These are phyloP conservation scores for Oscheius sp. DNA, from an alignment of 2,888 invertebrate genomes.

Conservation along the genomic window DNA sequence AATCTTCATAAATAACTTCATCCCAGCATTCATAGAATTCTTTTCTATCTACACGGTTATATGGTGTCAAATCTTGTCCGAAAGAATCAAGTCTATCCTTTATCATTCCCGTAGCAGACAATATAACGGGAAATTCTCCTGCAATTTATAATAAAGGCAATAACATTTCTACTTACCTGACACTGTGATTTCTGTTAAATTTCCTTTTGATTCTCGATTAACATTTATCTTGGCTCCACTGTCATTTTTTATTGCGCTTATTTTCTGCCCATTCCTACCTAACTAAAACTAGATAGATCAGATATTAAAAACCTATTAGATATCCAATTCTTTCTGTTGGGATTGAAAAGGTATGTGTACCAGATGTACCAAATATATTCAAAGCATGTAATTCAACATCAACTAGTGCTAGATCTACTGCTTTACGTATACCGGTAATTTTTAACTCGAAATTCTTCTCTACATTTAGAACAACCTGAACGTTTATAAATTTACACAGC, in stretches of 20 bases:
- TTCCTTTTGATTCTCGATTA: background rate
- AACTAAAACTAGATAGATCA: background rate
- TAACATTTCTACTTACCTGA: background rate
- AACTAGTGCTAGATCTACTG: constrained; percentile 24
- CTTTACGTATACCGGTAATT: background rate
- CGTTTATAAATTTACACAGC: background rate
- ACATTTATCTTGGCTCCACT: constrained; percentile 26
- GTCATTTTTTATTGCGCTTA: constrained; percentile 27
- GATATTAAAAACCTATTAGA: constrained; percentile 21
- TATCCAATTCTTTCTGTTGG: constrained; percentile 26
- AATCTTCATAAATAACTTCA: constrained; percentile 28
- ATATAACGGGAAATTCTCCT: constrained; percentile 16
- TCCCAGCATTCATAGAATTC: constrained; percentile 33
- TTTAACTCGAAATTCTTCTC: background rate
- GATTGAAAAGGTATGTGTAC: constrained; percentile 13
- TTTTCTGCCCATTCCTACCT: constrained; percentile 23
- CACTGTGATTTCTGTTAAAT: constrained; percentile 11
- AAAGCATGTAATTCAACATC: constrained; percentile 20
- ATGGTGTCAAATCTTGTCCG: constrained; percentile 10
- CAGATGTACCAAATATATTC: background rate
- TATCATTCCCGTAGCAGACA: constrained; percentile 15
- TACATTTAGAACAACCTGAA: constrained; percentile 14
- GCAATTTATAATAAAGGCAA: too few species aligned
- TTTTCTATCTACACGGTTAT: constrained; percentile 17
- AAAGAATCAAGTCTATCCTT: constrained; percentile 26